phyloP scores from a whole-genome alignment of 2,113 vertebrate species.

The Machaerirhynchus nigripectus region DNA sequence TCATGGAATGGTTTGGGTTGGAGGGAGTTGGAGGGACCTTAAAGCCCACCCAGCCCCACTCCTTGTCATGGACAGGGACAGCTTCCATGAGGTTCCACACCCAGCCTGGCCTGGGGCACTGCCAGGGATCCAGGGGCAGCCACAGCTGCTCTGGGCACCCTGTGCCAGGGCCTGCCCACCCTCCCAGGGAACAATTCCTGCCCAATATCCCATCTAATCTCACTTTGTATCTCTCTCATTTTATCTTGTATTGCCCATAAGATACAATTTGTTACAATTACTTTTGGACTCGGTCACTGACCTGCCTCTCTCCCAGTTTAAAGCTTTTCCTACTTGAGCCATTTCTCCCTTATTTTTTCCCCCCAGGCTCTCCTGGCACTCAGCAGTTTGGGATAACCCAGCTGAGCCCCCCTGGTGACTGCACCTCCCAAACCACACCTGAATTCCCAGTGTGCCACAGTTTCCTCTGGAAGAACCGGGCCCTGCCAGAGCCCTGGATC shows the following conservation, averaged over 20 bases:
- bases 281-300: background rate
- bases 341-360: background rate
- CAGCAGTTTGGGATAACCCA: background rate
- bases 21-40: too few species aligned
- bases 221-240: background rate
- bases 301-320: background rate
- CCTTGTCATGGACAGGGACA: background rate
- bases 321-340: background rate
- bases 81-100: background rate
- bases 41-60: background rate
- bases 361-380: background rate
- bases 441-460: background rate
- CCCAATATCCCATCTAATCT: background rate
- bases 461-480: background rate
- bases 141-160: background rate
- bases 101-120: background rate
- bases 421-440: background rate
- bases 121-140: background rate
- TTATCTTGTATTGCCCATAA: background rate
- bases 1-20: background rate
- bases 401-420: background rate
- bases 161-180: background rate
- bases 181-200: background rate
- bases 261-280: background rate
- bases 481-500: background rate